phyloP scores from a whole-genome alignment of 1,140 invertebrate genomes.

The Drusus annulatus region DNA sequence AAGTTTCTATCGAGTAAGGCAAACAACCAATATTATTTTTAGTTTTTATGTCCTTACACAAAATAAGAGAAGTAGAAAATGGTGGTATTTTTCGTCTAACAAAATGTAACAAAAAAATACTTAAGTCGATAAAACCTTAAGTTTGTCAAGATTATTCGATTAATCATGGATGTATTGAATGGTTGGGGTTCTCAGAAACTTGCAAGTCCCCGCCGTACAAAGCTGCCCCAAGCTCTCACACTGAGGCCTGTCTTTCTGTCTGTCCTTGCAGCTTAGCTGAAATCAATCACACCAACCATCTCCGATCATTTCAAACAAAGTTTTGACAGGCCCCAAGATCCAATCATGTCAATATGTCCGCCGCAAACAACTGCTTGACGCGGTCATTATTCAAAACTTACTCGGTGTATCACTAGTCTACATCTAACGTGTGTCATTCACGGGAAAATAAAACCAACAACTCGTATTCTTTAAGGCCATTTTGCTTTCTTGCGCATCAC shows the following conservation, averaged over 20 bases:
- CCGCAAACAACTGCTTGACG: conserved; percentile 45
- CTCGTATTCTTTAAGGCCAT: not conserved
- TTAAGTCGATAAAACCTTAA: too few relatives aligned
- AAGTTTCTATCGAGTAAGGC: too few relatives aligned
- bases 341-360: conserved; percentile 52
- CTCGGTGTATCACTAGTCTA: not conserved
- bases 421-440: not conserved
- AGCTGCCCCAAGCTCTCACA: too few relatives aligned
- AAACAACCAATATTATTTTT: too few relatives aligned
- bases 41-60: too few relatives aligned
- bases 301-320: conserved; percentile 51
- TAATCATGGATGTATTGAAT: too few relatives aligned
- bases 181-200: too few relatives aligned
- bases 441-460: not conserved
- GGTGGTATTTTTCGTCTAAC: too few relatives aligned
- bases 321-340: conserved; percentile 47
- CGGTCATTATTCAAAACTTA: conserved; percentile 52
- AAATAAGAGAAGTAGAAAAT: too few relatives aligned
- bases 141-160: too few relatives aligned
- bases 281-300: conserved; percentile 52
- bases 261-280: conserved; percentile 29
- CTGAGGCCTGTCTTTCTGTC: not conserved
- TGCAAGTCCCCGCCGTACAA: too few relatives aligned
- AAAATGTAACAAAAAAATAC: too few relatives aligned
- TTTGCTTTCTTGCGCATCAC: not conserved